Base-by-base conservation (phyloP, 2,888 invertebrate species). In the Melieria crassipennis region DNA sequence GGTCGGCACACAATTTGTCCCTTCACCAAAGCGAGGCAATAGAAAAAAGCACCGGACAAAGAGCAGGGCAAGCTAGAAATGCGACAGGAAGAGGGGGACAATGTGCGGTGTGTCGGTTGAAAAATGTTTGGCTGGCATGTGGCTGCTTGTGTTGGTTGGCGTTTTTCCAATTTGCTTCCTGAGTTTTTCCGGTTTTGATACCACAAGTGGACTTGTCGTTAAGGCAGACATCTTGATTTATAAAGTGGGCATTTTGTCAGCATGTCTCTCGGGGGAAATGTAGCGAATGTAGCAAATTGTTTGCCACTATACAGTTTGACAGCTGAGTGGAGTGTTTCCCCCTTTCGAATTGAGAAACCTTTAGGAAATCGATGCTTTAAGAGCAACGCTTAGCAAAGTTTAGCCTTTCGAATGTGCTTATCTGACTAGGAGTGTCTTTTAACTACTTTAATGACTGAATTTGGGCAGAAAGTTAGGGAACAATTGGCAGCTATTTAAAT, bases 201-300 rank as follows among this genome's bases (percentile, higher is more conserved):
- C 46, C 55, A 65, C 57, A 69, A 64, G 69, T 64, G 58, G 47
- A 52, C n/a, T 48, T 42, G 47, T 56, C 16, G 42, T 50, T 43
- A 11, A 6, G 56, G 58, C 45, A 62, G 69, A 50, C 70, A 65
- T 63, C 65, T 65, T 70, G 66, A 72, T 72, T 70, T 70, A 74
- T 72, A 52, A 61, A 74, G 70, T 72, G 72, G 65, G 47, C 70
- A 72, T 58, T 70, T 60, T 65, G 52, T 16, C 4, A 46, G 56
- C 30, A 30, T 30, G 30, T 30, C 30, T 30, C 30, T 2, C 30
- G 30, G 2, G 30, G 30, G 30, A 30, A 30, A 30, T 30, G 30
- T 1, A 30, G 30, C 30, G 30, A 30, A 30, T 30, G 30, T 30
- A 30, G 30, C 30, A 30, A 30, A 30, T 30, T 30, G 30, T 30